Conservation (phyloP, 2,113 vertebrate species). For the Colossoma macropomum region DNA sequence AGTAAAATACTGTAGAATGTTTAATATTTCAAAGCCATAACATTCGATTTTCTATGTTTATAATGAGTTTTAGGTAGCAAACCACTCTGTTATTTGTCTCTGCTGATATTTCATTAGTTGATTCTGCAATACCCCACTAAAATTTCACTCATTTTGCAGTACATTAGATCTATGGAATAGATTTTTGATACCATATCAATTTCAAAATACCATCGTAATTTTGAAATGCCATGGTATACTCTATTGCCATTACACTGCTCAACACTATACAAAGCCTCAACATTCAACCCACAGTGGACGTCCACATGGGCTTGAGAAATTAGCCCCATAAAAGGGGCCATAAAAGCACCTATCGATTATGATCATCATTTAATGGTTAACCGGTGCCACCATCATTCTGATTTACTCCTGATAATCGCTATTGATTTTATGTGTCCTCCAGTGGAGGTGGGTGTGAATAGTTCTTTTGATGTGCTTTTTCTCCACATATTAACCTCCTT, state of each 20-base stretch:
- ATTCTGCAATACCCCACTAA: no score
- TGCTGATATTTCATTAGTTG: no score
- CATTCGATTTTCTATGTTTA: no score
- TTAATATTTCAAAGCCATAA: no score
- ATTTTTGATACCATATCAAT: no score
- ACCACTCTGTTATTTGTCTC: no score
- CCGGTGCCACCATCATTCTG: neutral
- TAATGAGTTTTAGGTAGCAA: no score
- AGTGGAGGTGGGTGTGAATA: neutral
- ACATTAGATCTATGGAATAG: no score
- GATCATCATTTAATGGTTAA: neutral
- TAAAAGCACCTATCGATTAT: slow-evolving; percentile 5
- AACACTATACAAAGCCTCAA: neutral
- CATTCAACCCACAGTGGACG: neutral
- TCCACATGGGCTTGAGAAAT: neutral
- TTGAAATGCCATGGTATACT: no score
- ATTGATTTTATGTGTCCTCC: neutral
- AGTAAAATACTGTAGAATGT: no score
- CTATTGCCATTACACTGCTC: slow-evolving; percentile 5
- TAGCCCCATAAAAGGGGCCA: neutral
- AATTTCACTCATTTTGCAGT: no score
- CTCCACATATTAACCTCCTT: neutral
- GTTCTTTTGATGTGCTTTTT: neutral
- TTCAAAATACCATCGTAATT: no score
- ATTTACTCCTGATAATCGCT: slow-evolving; percentile 1